Evolutionary conservation across 2,888 invertebrate species (phyloP), one percentile per base, ranked within the genome.

Genomic region (Agrochola circellaris): DNA sequence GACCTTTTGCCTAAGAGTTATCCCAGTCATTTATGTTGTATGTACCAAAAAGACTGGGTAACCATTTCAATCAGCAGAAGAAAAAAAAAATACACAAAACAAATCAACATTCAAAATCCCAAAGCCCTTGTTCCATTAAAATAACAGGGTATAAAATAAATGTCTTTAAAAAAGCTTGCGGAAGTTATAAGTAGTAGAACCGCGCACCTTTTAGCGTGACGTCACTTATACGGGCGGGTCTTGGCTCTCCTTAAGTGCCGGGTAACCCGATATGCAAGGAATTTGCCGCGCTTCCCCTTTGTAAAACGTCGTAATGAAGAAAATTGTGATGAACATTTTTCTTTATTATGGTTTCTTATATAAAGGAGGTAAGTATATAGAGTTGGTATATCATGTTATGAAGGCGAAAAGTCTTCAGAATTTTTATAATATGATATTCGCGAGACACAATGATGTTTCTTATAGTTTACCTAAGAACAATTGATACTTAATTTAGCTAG

Each of bases 171-270:
- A 87, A 81, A 75, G 77, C 76, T 82, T 66, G 71, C 67, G 75
- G 77, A 87, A 76, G 81, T 83, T 79, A 76, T 78, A 85, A 83
- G 87, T 85, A 75, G 85, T 83, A 79, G 48, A 79, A 71, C 66
- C 70, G 60, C 83, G 87, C 76, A 88, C 90, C 88, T 89, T 87
- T 84, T 87, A 87, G 79, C 77, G 70, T 58, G 42, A 77, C 82
- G 80, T 81, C 79, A 82, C 81, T 83, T 83, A 81, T 84, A 81
- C 81, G 84, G 75, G 85, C 75, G 81, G 79, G 80, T 85, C 84
- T 83, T 82, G 84, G 84, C 84, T 86, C 86, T 86, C 76, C 89
- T 86, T 91, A 89, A 92, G 91, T 91, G 91, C 89, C 82, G 69
- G 69, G 88, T 88, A 88, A 88, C 87, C 76, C 68, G 87, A 88